Base-by-base conservation (phyloP, 2,888 invertebrate genomes). In the Hymenopus coronatus region DNA sequence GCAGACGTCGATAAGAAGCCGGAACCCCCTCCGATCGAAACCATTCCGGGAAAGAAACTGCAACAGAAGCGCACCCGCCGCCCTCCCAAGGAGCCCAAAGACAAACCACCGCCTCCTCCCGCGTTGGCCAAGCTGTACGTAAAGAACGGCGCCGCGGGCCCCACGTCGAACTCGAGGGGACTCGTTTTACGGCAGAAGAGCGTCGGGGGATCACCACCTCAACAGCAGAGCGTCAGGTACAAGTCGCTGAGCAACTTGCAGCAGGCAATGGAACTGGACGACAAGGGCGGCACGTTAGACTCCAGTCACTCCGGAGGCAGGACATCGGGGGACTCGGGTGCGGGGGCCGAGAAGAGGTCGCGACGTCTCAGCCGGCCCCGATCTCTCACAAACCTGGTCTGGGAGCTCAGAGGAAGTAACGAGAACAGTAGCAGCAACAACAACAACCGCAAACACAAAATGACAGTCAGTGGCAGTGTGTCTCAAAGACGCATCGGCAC, bases 11-110 rank as follows among this genome's bases (percentile, higher is more conserved):
- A 95, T 93, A 95, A 95, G 87, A 96, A 97, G 93, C 98, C 98
- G 88, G 97, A 97, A 94, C 98, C 98, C 88, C 98, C 98, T 82
- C 98, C 98, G 20, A 97, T 98, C 92, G 98, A 98, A 94, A 98
- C 98, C 0, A 98, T 98, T 91, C 98, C 98, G 0, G 96, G 97
- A 82, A 97, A 97, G 93, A 97, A 97, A 93, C 94, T 96, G 27
- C 89, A 89, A 28, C 88, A 90, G 84, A 97, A 97, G 92, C 94
- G 97, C 91, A 91, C 91, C 30, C 97, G 97, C 90, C 95, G 97
- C 90, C 95, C 95, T 92, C 94, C 96, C 28, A 95, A 95, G 91
- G 95, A 95, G 90, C 95, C 94, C 92, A 94, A 94, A 92, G 96
- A 94, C 92, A 96, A 95, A 92, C 94, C 94, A 91, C 95, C 94